Base-by-base conservation (phyloP, 2,113 vertebrate genomes). In the Dendropsophus ebraccatus region DNA sequence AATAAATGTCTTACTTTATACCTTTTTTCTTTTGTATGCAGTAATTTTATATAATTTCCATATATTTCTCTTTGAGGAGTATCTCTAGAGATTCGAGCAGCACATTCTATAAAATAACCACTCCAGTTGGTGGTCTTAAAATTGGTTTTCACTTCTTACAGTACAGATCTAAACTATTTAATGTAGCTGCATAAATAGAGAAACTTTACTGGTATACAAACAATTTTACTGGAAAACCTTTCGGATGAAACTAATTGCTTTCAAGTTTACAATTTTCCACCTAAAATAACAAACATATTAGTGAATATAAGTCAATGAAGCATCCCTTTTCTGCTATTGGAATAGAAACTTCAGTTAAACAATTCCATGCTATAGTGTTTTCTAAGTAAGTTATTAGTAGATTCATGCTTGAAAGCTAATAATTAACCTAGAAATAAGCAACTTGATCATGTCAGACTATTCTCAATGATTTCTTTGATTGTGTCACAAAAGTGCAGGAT, bases 1-100 rank as follows among this genome's bases (percentile, higher is more conserved):
- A 77, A 77, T 54, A 77, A 77, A 49, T 77, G 49, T 32, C 49
- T 54, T 9, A 54, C 50, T 54, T 77, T 77, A 77, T 54, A 77
- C 50, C 5, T 9, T 5, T 32, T 21, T 77, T 54, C 49, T 77
- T 77, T 77, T 54, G 28, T 32, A 54, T 77, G 25, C 49, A 54
- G 28, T 56, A 11, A 77, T 77, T 77, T 77, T 16, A 49, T 32
- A 6, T 32, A 32, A 21, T 56, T 54, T 54, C 7, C 75, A 77
- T 77, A 54, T 54, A 54, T 77, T 54, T 77, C 28, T 77, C 28
- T 35, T 45, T 32, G 30, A 54, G 28, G 75, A 32, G 17, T 21
- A 35, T 32, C 49, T 76, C 7, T 32, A 28, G 49, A 77, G 49
- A 54, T 54, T 54, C 17, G 23, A 12, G 30, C 7, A 12, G 50